These are phyloP conservation scores for Stenurella melanura DNA, from an alignment of 2,888 invertebrate species.

Conservation along the genomic window DNA sequence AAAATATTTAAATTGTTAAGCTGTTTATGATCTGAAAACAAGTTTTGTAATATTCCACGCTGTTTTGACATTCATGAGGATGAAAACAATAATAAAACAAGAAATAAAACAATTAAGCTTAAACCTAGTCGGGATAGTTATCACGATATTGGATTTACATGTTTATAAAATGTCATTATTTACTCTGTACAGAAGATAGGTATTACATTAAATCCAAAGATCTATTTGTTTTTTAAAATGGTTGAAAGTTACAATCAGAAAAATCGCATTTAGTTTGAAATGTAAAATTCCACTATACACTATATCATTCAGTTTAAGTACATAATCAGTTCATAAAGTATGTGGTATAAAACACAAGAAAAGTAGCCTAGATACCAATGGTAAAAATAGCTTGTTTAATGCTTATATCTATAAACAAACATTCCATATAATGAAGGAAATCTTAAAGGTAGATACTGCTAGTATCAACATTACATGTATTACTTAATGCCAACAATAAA, in stretches of 20 bases:
- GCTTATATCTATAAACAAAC: too few relatives aligned
- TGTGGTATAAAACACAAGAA: too few relatives aligned
- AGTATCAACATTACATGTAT: background rate
- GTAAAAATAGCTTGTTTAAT: too few relatives aligned
- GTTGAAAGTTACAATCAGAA: background rate
- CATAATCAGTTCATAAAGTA: too few relatives aligned
- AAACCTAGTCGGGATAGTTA: background rate
- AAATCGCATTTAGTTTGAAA: background rate
- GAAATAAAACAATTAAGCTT: conserved; percentile 31
- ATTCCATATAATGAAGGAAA: too few relatives aligned
- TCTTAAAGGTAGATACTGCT: background rate
- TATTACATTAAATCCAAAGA: background rate
- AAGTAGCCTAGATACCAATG: too few relatives aligned
- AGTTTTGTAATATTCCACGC: conserved; percentile 18
- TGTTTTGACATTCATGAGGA: conserved; percentile 11
- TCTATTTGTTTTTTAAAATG: background rate
- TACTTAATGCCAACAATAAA: background rate
- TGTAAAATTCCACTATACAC: too few relatives aligned
- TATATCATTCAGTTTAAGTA: too few relatives aligned
- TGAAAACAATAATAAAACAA: conserved; percentile 35
- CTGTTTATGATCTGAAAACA: conserved; percentile 28
- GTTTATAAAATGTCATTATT: background rate
- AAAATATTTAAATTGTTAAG: conserved; percentile 37
- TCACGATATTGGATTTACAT: background rate
- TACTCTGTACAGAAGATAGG: background rate